phyloP scores from a whole-genome alignment of 2,888 invertebrate genomes.

The Eupithecia exiguata region DNA sequence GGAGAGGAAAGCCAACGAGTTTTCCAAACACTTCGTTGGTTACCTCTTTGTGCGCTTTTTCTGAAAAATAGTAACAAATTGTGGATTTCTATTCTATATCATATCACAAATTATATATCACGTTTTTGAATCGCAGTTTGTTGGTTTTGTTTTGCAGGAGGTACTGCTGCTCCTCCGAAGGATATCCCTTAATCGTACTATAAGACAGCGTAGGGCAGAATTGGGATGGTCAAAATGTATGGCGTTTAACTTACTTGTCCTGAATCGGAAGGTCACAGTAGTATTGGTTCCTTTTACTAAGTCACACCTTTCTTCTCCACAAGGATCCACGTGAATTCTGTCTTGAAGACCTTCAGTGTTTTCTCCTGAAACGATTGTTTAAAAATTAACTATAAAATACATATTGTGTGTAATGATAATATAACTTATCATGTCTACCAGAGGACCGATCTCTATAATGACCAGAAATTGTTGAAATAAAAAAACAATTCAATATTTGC shows the following conservation, averaged over 20 bases:
- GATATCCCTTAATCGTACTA: neutral
- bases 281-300: conserved; percentile 82
- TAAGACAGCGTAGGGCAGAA: neutral
- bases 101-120: too few relatives aligned
- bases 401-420: neutral
- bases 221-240: neutral
- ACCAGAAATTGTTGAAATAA: too few relatives aligned
- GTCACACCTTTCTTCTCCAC: conserved; percentile 85
- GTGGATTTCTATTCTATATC: conserved; percentile 28
- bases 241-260: conserved; percentile 70
- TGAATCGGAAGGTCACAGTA: conserved; percentile 82
- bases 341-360: conserved; percentile 50
- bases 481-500: too few relatives aligned
- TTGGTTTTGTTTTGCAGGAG: neutral
- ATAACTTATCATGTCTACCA: neutral
- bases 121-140: too few relatives aligned
- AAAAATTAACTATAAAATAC: conserved; percentile 1
- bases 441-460: neutral
- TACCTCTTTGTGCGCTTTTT: conserved; percentile 75
- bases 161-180: neutral
- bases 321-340: conserved; percentile 73
- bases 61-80: conserved; percentile 54
- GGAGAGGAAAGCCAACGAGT: conserved; percentile 84
- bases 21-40: conserved; percentile 81
- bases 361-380: conserved; percentile 66